Percentiles rank a stretch among this genome's conserved stretches.
phyloP scores from a whole-genome alignment of 2,888 invertebrate genomes.

The Galeopsomyia nigrocyanea region DNA sequence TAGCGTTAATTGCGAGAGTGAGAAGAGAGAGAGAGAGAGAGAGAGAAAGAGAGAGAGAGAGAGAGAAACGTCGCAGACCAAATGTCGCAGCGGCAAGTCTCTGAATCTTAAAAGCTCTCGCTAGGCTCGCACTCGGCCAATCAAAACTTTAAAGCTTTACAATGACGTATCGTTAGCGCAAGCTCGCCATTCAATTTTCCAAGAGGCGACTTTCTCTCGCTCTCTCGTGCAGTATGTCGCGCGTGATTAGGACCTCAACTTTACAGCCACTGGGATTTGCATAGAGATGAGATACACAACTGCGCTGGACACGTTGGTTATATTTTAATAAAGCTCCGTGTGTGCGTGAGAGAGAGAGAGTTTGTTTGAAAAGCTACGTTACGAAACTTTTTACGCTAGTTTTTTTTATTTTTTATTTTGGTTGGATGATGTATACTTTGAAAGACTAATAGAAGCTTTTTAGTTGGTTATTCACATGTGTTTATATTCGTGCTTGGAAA shows the following conservation, averaged over 20 bases:
- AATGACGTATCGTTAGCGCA: conserved; percentile 40
- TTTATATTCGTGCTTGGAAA: too few relatives aligned
- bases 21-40: too few relatives aligned
- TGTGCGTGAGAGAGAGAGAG: too few relatives aligned
- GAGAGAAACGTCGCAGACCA: not conserved
- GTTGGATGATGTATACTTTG: too few relatives aligned
- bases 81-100: conserved; percentile 15
- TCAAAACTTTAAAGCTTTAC: conserved; percentile 7
- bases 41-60: too few relatives aligned
- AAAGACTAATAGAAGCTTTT: too few relatives aligned
- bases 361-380: too few relatives aligned
- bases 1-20: conserved; percentile 31
- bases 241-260: too few relatives aligned
- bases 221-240: not conserved
- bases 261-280: conserved; percentile 26
- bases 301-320: conserved; percentile 18
- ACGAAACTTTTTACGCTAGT: too few relatives aligned
- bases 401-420: too few relatives aligned
- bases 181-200: conserved; percentile 33
- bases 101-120: conserved; percentile 16
- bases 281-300: conserved; percentile 31
- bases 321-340: conserved; percentile 29
- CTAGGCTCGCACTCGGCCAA: not conserved
- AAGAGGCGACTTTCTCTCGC: not conserved
- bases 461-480: too few relatives aligned